A percentile compares a stretch with the other conserved stretches of the same genome.
phyloP scores from a whole-genome alignment of 2,113 vertebrate genomes.

The Colius striatus region DNA sequence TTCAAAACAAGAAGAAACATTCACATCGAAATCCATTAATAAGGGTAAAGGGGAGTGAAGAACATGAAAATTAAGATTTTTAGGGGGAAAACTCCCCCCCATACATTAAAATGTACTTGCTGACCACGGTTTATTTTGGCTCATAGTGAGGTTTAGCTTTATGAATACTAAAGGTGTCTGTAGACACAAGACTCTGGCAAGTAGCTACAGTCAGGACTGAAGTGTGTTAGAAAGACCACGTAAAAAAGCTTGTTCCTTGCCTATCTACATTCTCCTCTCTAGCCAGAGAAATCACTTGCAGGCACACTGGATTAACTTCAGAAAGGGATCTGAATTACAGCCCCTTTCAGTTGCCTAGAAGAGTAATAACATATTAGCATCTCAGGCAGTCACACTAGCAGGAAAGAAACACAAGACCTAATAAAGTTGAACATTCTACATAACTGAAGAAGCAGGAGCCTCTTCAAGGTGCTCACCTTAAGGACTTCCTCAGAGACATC shows the following conservation, averaged over 20 bases:
- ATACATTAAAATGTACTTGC: not conserved
- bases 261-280: too few species aligned
- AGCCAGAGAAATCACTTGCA: slow-evolving; percentile 4
- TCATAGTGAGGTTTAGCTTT: not conserved
- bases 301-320: not conserved
- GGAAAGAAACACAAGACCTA: not conserved
- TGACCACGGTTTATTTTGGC: not conserved
- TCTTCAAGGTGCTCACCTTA: slow-evolving; percentile 73
- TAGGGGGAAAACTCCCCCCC: too few species aligned
- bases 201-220: not conserved
- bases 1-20: not conserved
- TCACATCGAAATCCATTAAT: not conserved
- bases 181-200: not conserved
- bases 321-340: not conserved
- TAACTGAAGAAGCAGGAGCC: not conserved
- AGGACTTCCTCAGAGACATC: slow-evolving; percentile 80
- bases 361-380: not conserved
- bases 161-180: not conserved
- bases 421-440: not conserved
- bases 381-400: not conserved
- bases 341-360: not conserved
- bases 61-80: too few species aligned
- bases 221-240: fast-evolving
- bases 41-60: too few species aligned
- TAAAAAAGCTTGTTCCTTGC: not conserved